A percentile compares a stretch with the other conserved stretches of the same genome.
phyloP scores from a whole-genome alignment of 1,140 invertebrate genomes.

The Lysiphlebus fabarum region DNA sequence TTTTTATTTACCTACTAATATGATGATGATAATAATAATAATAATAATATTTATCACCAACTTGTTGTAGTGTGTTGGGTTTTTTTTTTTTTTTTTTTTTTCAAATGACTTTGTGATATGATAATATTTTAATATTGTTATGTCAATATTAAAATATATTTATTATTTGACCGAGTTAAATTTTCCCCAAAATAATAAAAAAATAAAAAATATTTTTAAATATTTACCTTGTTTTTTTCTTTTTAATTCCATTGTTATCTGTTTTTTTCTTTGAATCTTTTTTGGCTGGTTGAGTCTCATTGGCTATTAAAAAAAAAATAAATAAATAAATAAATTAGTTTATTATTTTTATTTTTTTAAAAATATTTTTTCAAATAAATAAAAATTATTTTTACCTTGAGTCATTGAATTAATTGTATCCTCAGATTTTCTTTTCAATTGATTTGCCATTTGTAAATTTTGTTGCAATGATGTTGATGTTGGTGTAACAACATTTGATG shows the following conservation, averaged over 20 bases:
- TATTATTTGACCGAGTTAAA: too few relatives aligned
- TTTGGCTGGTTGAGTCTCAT: slow-evolving; percentile 56
- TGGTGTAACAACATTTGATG: slow-evolving; percentile 38
- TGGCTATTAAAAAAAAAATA: slow-evolving; percentile 39
- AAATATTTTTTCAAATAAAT: slow-evolving; percentile 16
- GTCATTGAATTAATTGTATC: slow-evolving; percentile 46
- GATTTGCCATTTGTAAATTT: slow-evolving; percentile 43
- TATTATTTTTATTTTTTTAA: slow-evolving; percentile 12
- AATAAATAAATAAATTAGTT: slow-evolving; percentile 14
- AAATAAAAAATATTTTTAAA: not conserved
- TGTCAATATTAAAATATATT: too few relatives aligned
- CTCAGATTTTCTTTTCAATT: slow-evolving; percentile 47
- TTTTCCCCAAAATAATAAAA: not conserved
- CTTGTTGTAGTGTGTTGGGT: too few relatives aligned
- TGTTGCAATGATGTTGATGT: slow-evolving; percentile 47
- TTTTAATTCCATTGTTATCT: slow-evolving; percentile 84
- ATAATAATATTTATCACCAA: too few relatives aligned
- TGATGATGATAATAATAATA: too few relatives aligned
- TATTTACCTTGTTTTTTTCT: slow-evolving; percentile 86
- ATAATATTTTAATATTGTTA: too few relatives aligned
- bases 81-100: too few relatives aligned
- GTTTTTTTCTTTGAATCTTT: slow-evolving; percentile 81
- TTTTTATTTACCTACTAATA: too few relatives aligned
- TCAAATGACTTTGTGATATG: too few relatives aligned
- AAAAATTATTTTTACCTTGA: slow-evolving; percentile 36